Conservation (phyloP, 2,888 invertebrate genomes). For the Pollenia angustigena region DNA sequence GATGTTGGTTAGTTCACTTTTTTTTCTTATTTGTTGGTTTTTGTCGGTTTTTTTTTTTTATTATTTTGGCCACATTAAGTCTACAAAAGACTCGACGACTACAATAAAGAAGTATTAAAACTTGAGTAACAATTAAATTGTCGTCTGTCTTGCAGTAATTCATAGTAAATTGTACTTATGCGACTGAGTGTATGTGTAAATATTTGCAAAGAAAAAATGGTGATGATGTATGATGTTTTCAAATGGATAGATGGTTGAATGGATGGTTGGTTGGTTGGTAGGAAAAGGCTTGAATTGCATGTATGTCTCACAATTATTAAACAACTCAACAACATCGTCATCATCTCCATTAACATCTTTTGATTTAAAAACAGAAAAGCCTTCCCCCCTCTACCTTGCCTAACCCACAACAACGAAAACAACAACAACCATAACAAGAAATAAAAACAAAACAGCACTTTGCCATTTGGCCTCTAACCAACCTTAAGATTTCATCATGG, state of each 20-base stretch:
- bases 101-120: slow-evolving; percentile 56
- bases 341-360: slow-evolving; percentile 67
- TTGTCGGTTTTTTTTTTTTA: neutral
- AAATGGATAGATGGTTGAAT: slow-evolving; percentile 11
- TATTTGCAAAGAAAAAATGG: slow-evolving; percentile 36
- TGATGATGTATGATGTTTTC: slow-evolving; percentile 55
- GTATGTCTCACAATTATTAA: slow-evolving; percentile 46
- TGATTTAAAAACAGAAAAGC: slow-evolving; percentile 29
- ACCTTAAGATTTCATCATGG: slow-evolving; percentile 72
- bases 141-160: slow-evolving; percentile 57
- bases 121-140: slow-evolving; percentile 70
- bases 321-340: slow-evolving; percentile 60
- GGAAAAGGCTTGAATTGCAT: slow-evolving; percentile 19
- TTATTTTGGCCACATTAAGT: slow-evolving; percentile 66
- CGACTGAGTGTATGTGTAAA: slow-evolving; percentile 21
- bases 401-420: slow-evolving; percentile 3
- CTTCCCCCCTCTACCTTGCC: slow-evolving; percentile 20
- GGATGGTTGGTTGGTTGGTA: too few relatives aligned
- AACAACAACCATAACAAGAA: slow-evolving; percentile 7
- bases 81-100: slow-evolving; percentile 29
- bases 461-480: slow-evolving; percentile 72
- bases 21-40: neutral
- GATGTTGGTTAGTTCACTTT: slow-evolving; percentile 26
- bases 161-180: slow-evolving; percentile 29
- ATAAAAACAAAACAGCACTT: slow-evolving; percentile 58